Evolutionary conservation across 2,888 invertebrate genomes (phyloP), one percentile per base, ranked within the genome.

Genomic region (Digitonthophagus gazella): DNA sequence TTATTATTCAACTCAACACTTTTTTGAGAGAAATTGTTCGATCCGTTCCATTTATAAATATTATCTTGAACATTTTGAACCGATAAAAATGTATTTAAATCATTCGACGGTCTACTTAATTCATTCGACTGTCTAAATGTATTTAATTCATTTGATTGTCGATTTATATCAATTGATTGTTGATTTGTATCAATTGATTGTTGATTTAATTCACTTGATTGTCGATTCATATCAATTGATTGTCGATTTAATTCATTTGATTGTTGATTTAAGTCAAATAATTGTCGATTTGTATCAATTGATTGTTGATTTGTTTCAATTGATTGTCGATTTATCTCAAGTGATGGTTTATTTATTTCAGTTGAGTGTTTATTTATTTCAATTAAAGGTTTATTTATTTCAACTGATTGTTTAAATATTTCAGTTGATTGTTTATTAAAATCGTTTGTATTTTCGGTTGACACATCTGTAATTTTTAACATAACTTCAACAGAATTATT

Each of bases 401-500:
- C 28, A 44, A 44, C 11, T 11, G 28, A 44, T 44, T 44, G 28
- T 44, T n/a, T n/a, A 11, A 8, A 8, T 44, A 44, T 8, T 8
- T 44, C 28, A 44, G 6, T 44, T 8, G 28, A 44, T 44, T 44
- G 28, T 44, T n/a, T 44, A 5, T 44, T 2, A 44, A 44, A 44
- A 44, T 44, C 11, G 28, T 44, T 44, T 44, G 20, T 16, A 18
- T 61, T 61, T 19, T 61, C 61, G 1, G 61, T 61, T 8, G 61
- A 61, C 5, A 61, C 61, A 6, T 61, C 61, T 5, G 18, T 67
- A 3, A 8, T 15, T 18, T 54, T 44, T 1, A 54, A 14, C 18
- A 15, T 56, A 2, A 18, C 56, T 66, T 58, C 66, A 16, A 57
- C 65, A 4, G 68, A 57, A 19, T 19, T 20, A 18, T 67, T 57